Conservation (phyloP, 2,797 vertebrate species). For the Darevskia nairensis region DNA sequence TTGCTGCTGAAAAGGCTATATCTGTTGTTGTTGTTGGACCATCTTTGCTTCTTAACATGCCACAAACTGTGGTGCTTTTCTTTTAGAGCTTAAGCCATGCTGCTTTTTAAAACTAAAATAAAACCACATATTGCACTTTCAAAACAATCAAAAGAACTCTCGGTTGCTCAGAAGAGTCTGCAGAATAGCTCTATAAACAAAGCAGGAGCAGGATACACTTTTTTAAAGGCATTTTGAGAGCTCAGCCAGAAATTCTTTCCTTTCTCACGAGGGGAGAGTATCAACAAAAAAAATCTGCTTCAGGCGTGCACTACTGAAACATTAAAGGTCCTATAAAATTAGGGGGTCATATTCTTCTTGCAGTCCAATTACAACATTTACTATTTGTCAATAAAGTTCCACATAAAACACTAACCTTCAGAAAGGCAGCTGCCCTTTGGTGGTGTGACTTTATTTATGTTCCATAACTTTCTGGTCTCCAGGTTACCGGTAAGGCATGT, state of each 20-base stretch:
- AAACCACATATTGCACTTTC: not conserved
- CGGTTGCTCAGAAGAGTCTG: conserved; percentile 27
- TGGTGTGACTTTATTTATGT: conserved; percentile 56
- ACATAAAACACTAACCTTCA: conserved; percentile 70
- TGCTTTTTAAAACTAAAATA: conserved; percentile 21
- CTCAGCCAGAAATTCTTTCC: conserved; percentile 48
- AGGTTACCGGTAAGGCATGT: conserved; percentile 65
- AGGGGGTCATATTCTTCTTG: conserved; percentile 65
- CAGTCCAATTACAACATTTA: conserved; percentile 76
- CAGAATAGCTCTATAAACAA: conserved; percentile 43
- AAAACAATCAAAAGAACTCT: not conserved
- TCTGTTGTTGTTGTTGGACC: conserved; percentile 59
- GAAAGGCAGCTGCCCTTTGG: conserved; percentile 71
- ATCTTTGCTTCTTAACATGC: conserved; percentile 17
- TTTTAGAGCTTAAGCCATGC: not conserved
- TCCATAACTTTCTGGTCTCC: conserved; percentile 49
- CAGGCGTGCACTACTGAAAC: conserved; percentile 67
- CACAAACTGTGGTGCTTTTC: conserved; percentile 9
- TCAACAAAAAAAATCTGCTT: conserved; percentile 67
- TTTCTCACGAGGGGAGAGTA: conserved; percentile 56
- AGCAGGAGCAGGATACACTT: conserved; percentile 39
- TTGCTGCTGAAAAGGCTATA: conserved; percentile 63
- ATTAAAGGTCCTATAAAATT: conserved; percentile 76
- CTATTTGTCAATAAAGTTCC: conserved; percentile 77
- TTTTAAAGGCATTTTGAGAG: conserved; percentile 55